Evolutionary conservation across 2,113 vertebrate species (phyloP).

Genomic region (Hipposideros armiger): DNA sequence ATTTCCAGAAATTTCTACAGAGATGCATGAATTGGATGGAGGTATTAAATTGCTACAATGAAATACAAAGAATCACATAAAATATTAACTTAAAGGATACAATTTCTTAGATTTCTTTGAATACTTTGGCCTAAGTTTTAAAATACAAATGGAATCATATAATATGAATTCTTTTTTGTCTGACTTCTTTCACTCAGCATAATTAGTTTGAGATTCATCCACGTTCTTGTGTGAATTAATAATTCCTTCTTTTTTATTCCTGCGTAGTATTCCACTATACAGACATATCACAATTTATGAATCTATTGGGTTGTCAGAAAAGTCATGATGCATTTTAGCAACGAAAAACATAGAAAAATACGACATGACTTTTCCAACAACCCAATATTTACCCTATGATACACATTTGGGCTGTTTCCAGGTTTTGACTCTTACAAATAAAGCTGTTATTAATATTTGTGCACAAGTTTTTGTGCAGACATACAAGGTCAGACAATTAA

Average conservation of each 20-base stretch:
- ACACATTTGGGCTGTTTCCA: not conserved
- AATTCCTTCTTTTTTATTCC: constrained; percentile 8
- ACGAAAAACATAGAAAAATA: too few relatives aligned
- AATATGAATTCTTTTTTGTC: not conserved
- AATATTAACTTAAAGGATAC: constrained; percentile 27
- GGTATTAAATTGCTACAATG: not conserved
- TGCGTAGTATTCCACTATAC: not conserved
- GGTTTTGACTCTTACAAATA: not conserved
- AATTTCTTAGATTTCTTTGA: constrained; percentile 30
- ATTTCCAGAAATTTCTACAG: constrained; percentile 49
- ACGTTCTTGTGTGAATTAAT: not conserved
- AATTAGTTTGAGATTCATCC: not conserved
- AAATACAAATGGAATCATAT: not conserved
- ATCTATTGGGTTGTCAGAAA: not conserved
- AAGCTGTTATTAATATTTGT: not conserved
- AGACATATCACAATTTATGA: not conserved
- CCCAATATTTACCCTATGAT: not conserved
- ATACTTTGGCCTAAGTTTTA: not conserved
- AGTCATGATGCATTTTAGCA: too few relatives aligned
- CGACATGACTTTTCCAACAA: too few relatives aligned
- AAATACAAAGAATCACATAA: not conserved
- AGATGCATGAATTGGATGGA: constrained; percentile 3
- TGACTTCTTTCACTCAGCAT: not conserved
- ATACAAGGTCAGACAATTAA: too few relatives aligned
- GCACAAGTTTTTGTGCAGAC: not conserved